These are phyloP conservation scores for Periophthalmodon schlosseri DNA, from an alignment of 2,113 vertebrate species.

Conservation along the genomic window DNA sequence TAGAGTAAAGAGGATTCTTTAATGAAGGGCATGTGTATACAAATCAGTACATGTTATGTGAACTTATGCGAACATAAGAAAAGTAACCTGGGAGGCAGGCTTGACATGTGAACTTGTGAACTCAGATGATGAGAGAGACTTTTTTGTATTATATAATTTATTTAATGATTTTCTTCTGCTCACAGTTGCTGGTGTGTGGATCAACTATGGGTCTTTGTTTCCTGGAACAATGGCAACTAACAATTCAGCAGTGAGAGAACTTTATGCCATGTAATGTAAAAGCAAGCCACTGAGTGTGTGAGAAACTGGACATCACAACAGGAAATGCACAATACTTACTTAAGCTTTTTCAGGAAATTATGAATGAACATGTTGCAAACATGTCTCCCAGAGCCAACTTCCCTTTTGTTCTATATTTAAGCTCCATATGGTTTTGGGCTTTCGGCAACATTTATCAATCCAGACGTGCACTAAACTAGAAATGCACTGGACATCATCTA, in stretches of 20 bases:
- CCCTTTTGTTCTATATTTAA: conserved; percentile 10
- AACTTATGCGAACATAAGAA: background rate
- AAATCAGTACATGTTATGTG: background rate
- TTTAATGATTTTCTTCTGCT: no score
- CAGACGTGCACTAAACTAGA: conserved; percentile 35
- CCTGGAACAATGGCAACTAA: no score
- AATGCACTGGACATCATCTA: conserved; percentile 42
- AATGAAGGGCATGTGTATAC: background rate
- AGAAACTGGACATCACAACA: no score
- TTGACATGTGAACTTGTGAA: background rate
- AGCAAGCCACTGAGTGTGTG: no score
- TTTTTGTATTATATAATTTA: no score
- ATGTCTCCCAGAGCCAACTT: conserved; percentile 16
- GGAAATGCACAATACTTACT: no score
- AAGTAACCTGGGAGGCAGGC: background rate
- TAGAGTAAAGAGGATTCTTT: background rate
- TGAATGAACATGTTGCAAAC: background rate
- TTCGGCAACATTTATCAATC: conserved; percentile 40
- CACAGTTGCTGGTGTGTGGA: no score
- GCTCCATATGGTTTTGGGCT: conserved; percentile 15
- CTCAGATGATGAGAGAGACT: no score
- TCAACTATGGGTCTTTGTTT: no score
- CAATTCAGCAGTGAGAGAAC: no score
- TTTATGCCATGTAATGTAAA: no score
- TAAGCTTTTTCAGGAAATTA: background rate